phyloP scores from a whole-genome alignment of 1,140 invertebrate genomes.

The Cydia amplana region DNA sequence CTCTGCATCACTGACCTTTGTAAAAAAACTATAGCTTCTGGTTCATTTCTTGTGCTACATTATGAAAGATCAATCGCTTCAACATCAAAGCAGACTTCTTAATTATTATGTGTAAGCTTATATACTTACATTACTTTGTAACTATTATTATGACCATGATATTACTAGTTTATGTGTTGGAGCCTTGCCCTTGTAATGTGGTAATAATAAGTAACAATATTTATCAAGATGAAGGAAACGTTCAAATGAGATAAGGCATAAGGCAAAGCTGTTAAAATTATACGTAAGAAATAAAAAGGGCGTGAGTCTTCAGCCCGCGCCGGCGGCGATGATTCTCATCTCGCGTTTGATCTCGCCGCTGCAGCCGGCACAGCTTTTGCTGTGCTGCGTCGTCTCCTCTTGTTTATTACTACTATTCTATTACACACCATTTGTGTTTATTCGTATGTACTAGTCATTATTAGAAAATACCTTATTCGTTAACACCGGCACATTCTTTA shows the following conservation, averaged over 20 bases:
- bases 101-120: not conserved
- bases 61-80: not conserved
- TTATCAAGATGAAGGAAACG: conserved; percentile 44
- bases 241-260: conserved; percentile 64
- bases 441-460: not conserved
- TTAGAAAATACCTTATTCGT: too few relatives aligned
- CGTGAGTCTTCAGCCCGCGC: conserved; percentile 55
- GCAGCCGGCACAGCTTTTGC: conserved; percentile 49
- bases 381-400: conserved; percentile 47
- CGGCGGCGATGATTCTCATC: conserved; percentile 65
- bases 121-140: not conserved
- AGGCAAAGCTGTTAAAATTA: conserved; percentile 65
- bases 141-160: not conserved
- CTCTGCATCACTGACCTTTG: conserved; percentile 33
- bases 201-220: conserved; percentile 23
- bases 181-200: not conserved
- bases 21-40: conserved; percentile 25
- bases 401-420: conserved; percentile 35
- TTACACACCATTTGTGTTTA: not conserved
- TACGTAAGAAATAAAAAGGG: conserved; percentile 59
- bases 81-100: not conserved
- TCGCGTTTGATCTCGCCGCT: conserved; percentile 66
- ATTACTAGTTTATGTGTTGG: not conserved
- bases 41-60: not conserved
- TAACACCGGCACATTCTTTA: too few relatives aligned